These are phyloP conservation scores for Neomorphus geoffroyi DNA, from an alignment of 2,797 vertebrate genomes.

Conservation along the genomic window DNA sequence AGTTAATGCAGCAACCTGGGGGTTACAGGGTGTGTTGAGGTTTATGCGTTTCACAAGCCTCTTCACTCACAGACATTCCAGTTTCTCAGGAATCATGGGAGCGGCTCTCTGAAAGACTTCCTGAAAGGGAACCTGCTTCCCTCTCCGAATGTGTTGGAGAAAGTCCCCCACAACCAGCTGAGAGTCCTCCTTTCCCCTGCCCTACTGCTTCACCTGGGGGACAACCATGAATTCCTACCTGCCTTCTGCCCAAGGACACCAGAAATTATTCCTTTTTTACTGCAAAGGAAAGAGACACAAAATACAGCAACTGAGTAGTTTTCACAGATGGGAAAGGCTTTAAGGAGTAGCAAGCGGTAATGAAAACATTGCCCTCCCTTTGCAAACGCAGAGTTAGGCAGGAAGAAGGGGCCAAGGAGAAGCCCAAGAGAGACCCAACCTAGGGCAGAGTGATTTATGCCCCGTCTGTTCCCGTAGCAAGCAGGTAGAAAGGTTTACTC, in stretches of 20 bases:
- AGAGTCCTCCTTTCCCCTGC: background rate
- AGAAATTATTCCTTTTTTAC: conserved; percentile 75
- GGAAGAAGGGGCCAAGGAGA: background rate
- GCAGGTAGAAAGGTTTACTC: background rate
- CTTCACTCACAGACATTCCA: background rate
- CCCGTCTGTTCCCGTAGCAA: background rate
- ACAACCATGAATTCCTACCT: conserved; percentile 71
- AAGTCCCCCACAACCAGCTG: background rate
- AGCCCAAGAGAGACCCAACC: background rate
- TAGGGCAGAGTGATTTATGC: background rate
- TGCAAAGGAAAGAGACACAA: conserved; percentile 67
- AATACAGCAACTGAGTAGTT: background rate
- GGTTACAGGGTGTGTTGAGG: background rate
- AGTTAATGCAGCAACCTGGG: background rate
- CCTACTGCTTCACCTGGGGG: background rate
- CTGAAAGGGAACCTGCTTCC: background rate
- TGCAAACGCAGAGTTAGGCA: background rate
- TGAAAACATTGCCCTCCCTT: background rate
- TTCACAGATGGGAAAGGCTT: background rate
- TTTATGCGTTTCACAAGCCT: background rate
- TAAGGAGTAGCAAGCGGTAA: background rate
- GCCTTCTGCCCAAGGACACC: conserved; percentile 80
- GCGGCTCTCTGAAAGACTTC: background rate
- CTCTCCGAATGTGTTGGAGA: background rate
- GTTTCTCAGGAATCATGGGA: background rate